phyloP scores from a whole-genome alignment of 1,140 invertebrate genomes.

The Cyclina sinensis region DNA sequence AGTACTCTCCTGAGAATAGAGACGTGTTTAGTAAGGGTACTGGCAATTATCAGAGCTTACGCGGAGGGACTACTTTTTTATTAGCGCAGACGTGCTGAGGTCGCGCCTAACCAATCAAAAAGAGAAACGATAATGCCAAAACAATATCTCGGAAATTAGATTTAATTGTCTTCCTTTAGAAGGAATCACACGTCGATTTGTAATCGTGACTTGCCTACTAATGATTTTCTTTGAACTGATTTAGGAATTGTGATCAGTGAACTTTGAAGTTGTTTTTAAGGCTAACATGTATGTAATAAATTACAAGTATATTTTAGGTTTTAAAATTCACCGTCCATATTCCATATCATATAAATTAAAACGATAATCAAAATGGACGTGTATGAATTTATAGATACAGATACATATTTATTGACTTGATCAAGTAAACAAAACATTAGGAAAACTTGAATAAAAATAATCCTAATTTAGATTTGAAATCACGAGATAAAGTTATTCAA shows the following conservation, averaged over 20 bases:
- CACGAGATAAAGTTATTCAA: not conserved
- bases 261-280: too few relatives aligned
- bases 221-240: slow-evolving; percentile 65
- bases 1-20: slow-evolving; percentile 53
- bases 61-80: slow-evolving; percentile 62
- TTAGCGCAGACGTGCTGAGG: slow-evolving; percentile 54
- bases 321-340: too few relatives aligned
- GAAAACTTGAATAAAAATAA: not conserved
- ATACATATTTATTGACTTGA: too few relatives aligned
- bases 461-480: not conserved
- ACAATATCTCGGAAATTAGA: slow-evolving; percentile 69
- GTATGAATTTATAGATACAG: too few relatives aligned
- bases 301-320: too few relatives aligned
- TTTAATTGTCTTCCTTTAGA: slow-evolving; percentile 66
- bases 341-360: too few relatives aligned
- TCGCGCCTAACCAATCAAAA: slow-evolving; percentile 62
- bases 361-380: too few relatives aligned
- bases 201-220: slow-evolving; percentile 66
- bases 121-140: slow-evolving; percentile 63
- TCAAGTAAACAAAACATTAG: too few relatives aligned
- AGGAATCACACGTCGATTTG: slow-evolving; percentile 67
- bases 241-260: not conserved
- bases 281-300: too few relatives aligned
- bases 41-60: slow-evolving; percentile 60
- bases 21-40: slow-evolving; percentile 59